Base-by-base conservation (phyloP, 2,113 vertebrate genomes). In the Malurus cyaneus region DNA sequence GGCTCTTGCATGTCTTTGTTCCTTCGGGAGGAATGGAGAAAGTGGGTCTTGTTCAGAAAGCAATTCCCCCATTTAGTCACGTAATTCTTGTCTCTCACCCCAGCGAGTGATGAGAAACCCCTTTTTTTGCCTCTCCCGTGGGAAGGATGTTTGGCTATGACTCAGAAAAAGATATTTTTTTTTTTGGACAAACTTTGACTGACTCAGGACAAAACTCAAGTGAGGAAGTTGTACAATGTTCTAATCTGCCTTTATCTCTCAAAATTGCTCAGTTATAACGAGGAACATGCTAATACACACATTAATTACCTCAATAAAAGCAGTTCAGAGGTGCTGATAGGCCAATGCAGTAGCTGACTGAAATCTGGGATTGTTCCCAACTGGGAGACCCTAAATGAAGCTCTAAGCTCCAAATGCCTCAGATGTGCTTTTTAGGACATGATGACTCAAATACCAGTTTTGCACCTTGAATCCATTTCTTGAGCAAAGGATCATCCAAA, bases 1-100 rank as follows among this genome's bases (percentile, higher is more conserved):
- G 41, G 61, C 41, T 96, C 89, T 82, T 90, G 93, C 49, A 72
- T 90, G 62, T 89, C 92, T 95, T 76, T 89, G 34, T 93, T 97
- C 79, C 86, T 92, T 86, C 54, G 42, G 32, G 54, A 84, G 80
- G 20, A 94, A 56, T 72, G 80, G 92, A 89, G 86, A 80, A 80
- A 89, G 15, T 85, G 77, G 67, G 67, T 89, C 84, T 85, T 72
- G 42, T 80, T 95, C 74, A 88, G 94, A 93, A 89, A 90, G 80
- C 81, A 92, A 85, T 89, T 88, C 67, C 67, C 23, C 36, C 41
- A 49, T 85, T 69, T 47, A 67, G 88, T 93, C 82, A 80, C 59
- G 26, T 46, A 74, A 46, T 77, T 92, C 92, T 71, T 84, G 50
- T 84, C 86, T 89, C 90, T 96, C n/a, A 28, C 60, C 72, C 62